phyloP scores from a whole-genome alignment of 2,888 invertebrate species.

The Eupithecia subfuscata region DNA sequence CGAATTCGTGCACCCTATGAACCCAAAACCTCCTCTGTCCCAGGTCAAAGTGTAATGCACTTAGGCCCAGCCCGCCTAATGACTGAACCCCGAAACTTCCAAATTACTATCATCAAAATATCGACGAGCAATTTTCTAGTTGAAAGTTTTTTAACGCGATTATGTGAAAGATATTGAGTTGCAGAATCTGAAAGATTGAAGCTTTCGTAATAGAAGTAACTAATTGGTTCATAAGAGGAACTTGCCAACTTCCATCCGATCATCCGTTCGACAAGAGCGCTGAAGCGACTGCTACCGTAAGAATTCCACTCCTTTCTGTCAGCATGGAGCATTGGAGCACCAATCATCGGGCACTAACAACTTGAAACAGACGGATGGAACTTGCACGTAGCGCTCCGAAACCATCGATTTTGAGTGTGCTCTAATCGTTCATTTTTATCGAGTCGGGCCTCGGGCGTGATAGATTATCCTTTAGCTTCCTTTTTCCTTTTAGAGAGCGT shows the following conservation, averaged over 20 bases:
- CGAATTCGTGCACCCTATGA: conserved; percentile 74
- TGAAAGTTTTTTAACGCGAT: conserved; percentile 7
- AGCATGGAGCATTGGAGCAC: conserved; percentile 31
- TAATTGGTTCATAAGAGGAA: conserved; percentile 18
- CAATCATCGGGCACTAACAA: conserved; percentile 43
- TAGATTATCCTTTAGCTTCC: conserved; percentile 83
- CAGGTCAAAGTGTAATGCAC: conserved; percentile 70
- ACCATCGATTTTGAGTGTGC: conserved; percentile 72
- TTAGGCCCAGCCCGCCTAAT: conserved; percentile 36
- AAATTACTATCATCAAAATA: conserved; percentile 29
- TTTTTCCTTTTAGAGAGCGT: conserved; percentile 82
- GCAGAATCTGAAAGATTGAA: conserved; percentile 7
- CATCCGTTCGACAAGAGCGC: conserved; percentile 16
- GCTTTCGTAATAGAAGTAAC: conserved; percentile 12
- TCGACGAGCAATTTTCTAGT: conserved; percentile 13
- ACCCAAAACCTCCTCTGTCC: conserved; percentile 62
- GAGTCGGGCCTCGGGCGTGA: conserved; percentile 80
- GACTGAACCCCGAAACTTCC: conserved; percentile 31
- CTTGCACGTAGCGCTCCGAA: conserved; percentile 59
- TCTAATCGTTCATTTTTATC: conserved; percentile 83
- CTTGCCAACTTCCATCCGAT: conserved; percentile 26
- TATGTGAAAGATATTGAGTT: conserved; percentile 13
- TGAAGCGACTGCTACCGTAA: conserved; percentile 12
- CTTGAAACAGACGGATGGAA: conserved; percentile 45
- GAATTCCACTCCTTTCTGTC: conserved; percentile 26